Conservation (phyloP, 2,888 invertebrate genomes). For the Drosophila fulvimacula region DNA sequence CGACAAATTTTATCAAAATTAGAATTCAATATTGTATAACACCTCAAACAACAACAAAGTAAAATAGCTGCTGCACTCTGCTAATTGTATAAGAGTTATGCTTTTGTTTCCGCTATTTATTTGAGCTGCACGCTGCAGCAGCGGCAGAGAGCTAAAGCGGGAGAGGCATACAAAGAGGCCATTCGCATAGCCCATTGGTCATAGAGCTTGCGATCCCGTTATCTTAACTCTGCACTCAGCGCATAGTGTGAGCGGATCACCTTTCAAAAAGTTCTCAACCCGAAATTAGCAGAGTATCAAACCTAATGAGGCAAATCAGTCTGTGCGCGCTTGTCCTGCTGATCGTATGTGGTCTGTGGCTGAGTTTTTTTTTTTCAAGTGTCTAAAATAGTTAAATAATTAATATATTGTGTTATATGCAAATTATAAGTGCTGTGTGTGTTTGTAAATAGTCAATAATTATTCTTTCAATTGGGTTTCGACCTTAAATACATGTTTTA, state of each 20-base stretch:
- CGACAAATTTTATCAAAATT: background rate
- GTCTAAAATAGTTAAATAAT: background rate
- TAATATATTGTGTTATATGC: background rate
- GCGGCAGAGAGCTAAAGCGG: background rate
- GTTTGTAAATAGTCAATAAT: background rate
- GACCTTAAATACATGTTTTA: background rate
- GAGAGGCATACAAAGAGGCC: background rate
- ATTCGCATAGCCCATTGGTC: background rate
- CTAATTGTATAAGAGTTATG: background rate
- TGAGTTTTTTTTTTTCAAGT: background rate
- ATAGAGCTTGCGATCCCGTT: background rate
- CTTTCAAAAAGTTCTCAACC: background rate
- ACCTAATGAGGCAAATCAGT: background rate
- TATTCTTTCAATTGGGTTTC: background rate
- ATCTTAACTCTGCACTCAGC: background rate
- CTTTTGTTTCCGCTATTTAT: background rate
- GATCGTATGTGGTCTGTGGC: background rate
- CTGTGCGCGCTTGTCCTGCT: slow-evolving; percentile 1
- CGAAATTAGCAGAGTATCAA: background rate
- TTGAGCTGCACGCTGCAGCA: background rate
- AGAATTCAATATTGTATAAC: background rate
- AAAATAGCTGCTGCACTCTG: background rate
- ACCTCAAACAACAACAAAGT: background rate
- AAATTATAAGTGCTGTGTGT: background rate
- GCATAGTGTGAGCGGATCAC: background rate